Percentiles rank a stretch among this genome's conserved stretches.
Conservation (phyloP, 1,140 invertebrate species). For the Lepidurus apus region DNA sequence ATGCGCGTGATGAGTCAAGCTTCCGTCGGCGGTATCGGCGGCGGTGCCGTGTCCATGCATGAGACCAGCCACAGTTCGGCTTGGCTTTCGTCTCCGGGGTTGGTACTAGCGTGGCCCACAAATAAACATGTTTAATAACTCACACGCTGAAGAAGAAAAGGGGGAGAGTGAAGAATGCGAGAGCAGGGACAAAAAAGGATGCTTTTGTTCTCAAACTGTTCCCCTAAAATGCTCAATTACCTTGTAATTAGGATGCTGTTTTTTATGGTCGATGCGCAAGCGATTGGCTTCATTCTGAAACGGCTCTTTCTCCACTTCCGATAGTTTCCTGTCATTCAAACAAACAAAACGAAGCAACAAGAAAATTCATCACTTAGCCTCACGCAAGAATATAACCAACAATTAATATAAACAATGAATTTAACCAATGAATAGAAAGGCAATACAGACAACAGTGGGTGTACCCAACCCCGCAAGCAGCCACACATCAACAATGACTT, state of each 20-base stretch:
- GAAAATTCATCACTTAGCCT: not conserved
- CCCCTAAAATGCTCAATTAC: not conserved
- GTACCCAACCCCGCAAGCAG: too few species aligned
- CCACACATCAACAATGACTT: too few species aligned
- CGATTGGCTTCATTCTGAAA: constrained; percentile 4
- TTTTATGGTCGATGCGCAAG: constrained; percentile 3
- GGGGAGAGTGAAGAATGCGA: not conserved
- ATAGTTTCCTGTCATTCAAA: not conserved
- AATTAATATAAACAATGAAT: too few species aligned
- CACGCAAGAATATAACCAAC: too few species aligned
- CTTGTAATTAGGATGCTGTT: constrained; percentile 13
- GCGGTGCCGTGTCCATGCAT: not conserved
- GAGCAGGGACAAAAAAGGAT: not conserved
- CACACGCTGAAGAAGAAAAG: not conserved
- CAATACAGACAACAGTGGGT: too few species aligned
- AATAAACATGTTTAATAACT: constrained; percentile 22
- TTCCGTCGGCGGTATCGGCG: constrained; percentile 17
- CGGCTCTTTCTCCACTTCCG: constrained; percentile 1
- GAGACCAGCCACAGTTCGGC: constrained; percentile 6
- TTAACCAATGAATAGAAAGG: too few species aligned
- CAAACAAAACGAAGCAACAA: not conserved
- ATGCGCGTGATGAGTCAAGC: constrained; percentile 9
- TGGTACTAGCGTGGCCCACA: constrained; percentile 7
- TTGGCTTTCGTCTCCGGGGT: constrained; percentile 5
- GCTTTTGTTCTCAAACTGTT: not conserved